Evolutionary conservation across 2,113 vertebrate species (phyloP), one percentile per base, ranked within the genome.

Genomic region (Acinonyx jubatus): DNA sequence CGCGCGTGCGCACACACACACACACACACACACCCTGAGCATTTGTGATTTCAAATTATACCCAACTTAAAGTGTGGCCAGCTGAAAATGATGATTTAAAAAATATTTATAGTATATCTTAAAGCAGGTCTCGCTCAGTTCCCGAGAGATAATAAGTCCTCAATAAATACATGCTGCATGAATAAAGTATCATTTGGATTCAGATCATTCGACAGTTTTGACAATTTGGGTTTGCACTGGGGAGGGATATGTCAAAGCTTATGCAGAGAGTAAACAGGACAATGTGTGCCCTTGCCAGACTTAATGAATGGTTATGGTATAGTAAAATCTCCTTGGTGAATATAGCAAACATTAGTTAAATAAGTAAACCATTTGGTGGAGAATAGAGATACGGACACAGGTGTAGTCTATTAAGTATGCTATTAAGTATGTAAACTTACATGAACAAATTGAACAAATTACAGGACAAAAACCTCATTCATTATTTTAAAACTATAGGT

Each of bases 331-430:
- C 48, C 13, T 63, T 65, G 76, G 66, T 89, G 41, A 95, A 48
- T 92, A 90, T 50, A 86, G 66, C 78, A 96, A 94, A 50, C 27
- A 87, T 96, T 48, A 13, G 7, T 76, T 84, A 92, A 86, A 80
- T 93, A 96, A 92, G 84, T 31, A 80, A 71, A 88, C n/a, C 45
- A 21, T 74, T 88, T 7, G 5, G 45, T 25, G 19, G 65, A 65
- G 41, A 76, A 38, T 18, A 66, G 87, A 92, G 86, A 83, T 89
- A 71, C 61, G 29, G 11, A 90, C 90, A 94, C 31, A 11, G 74
- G 41, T 52, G 74, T 2, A 27, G 31, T 15, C 61, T 45, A 69
- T 78, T 82, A 69, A 65, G 19, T 66, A 71, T 71, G 25, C 10
- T 55, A 45, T 45, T 45, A 55, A 66, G 15, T 52, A 25, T 57